phyloP scores from a whole-genome alignment of 1,140 invertebrate genomes.

The Chironomus striatipennis region DNA sequence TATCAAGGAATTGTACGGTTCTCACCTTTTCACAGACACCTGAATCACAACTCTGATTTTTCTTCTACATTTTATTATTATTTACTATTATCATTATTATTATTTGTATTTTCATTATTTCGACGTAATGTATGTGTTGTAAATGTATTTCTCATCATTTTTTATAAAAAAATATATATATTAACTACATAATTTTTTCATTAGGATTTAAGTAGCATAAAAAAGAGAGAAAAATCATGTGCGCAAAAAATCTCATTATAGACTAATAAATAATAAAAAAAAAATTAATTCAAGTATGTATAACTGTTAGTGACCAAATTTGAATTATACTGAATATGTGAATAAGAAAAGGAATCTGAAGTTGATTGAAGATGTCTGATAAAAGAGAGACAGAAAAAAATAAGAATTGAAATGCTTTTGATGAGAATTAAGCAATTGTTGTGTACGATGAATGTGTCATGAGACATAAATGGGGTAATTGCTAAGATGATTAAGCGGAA shows the following conservation, averaged over 20 bases:
- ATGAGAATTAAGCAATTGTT: too few relatives aligned
- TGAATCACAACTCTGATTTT: slow-evolving; percentile 4
- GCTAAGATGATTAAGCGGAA: too few relatives aligned
- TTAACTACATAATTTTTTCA: neutral
- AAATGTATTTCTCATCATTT: neutral
- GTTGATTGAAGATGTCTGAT: too few relatives aligned
- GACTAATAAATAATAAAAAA: neutral
- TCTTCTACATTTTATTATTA: neutral
- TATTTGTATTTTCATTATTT: neutral
- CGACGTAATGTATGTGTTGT: neutral
- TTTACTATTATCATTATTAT: neutral
- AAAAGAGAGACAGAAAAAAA: too few relatives aligned
- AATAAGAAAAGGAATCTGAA: neutral
- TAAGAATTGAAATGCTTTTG: too few relatives aligned
- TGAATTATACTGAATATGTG: neutral
- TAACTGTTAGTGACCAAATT: slow-evolving; percentile 13
- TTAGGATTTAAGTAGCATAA: neutral
- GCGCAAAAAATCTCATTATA: slow-evolving; percentile 13
- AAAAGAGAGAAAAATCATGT: neutral
- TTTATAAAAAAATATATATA: neutral
- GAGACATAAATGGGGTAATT: too few relatives aligned
- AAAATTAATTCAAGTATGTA: neutral
- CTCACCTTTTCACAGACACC: too few relatives aligned
- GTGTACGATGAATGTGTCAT: too few relatives aligned
- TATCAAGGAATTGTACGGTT: too few relatives aligned